Conservation (phyloP, 2,888 invertebrate genomes). For the Atethmia centrago region DNA sequence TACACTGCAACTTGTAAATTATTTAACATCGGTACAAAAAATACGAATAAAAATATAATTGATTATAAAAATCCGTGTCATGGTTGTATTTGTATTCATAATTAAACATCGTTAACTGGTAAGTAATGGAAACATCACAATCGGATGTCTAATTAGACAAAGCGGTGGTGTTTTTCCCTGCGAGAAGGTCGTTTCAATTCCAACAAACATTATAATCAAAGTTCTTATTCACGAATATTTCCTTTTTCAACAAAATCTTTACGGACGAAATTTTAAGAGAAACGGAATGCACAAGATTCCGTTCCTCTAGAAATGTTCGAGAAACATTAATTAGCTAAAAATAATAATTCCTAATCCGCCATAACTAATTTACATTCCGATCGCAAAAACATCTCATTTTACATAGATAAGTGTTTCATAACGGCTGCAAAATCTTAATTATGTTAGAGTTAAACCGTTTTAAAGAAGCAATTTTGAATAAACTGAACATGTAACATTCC, state of each 20-base stretch:
- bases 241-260: conserved; percentile 54
- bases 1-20: conserved; percentile 9
- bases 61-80: conserved; percentile 59
- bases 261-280: too few species aligned
- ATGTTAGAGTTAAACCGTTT: conserved; percentile 25
- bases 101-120: conserved; percentile 50
- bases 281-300: too few species aligned
- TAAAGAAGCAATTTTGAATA: conserved; percentile 24
- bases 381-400: not conserved
- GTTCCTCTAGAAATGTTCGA: conserved; percentile 36
- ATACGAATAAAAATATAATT: conserved; percentile 27
- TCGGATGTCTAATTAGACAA: conserved; percentile 55
- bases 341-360: conserved; percentile 12
- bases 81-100: conserved; percentile 49
- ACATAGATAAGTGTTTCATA: conserved; percentile 14
- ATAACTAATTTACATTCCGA: conserved; percentile 34
- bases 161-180: conserved; percentile 47
- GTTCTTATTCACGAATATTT: conserved; percentile 46
- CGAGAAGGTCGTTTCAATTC: conserved; percentile 46
- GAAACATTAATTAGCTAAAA: conserved; percentile 35
- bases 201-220: conserved; percentile 51
- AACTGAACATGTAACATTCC: conserved; percentile 30
- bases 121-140: conserved; percentile 57
- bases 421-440: conserved; percentile 29
- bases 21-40: conserved; percentile 2